These are phyloP conservation scores for Sander vitreus DNA, from an alignment of 2,113 vertebrate genomes.

Conservation along the genomic window DNA sequence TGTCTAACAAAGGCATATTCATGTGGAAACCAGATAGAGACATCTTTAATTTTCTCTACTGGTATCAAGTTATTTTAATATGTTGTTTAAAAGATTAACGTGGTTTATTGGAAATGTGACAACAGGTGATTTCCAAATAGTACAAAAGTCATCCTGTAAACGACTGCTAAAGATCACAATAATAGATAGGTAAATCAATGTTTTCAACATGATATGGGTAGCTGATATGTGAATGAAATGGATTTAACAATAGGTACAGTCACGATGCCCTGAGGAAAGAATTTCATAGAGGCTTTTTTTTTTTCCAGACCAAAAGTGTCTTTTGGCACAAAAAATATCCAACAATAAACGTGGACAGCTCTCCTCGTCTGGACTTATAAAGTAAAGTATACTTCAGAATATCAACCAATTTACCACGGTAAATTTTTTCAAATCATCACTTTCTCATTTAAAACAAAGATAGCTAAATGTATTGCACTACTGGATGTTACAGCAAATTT, in stretches of 20 bases:
- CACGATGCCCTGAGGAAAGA: conserved; percentile 12
- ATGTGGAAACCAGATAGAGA: background rate
- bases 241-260: conserved; percentile 35
- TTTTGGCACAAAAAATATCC: conserved; percentile 4
- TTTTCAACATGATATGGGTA: conserved; percentile 15
- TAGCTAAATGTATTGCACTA: background rate
- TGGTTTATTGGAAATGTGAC: background rate
- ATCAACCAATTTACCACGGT: background rate
- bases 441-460: background rate
- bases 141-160: background rate
- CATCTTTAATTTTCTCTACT: background rate
- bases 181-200: background rate
- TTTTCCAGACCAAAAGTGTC: background rate
- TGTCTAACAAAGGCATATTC: background rate
- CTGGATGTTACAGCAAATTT: background rate
- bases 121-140: conserved; percentile 25
- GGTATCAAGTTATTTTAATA: conserved; percentile 16
- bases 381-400: background rate
- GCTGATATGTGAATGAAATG: conserved; percentile 29
- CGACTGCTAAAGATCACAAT: conserved; percentile 17
- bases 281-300: conserved; percentile 6
- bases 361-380: background rate
- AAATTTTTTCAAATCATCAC: background rate
- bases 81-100: conserved; percentile 4
- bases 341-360: conserved; percentile 7